Evolutionary conservation across 2,113 vertebrate species (phyloP).

Genomic region (Benthochromis sp.): DNA sequence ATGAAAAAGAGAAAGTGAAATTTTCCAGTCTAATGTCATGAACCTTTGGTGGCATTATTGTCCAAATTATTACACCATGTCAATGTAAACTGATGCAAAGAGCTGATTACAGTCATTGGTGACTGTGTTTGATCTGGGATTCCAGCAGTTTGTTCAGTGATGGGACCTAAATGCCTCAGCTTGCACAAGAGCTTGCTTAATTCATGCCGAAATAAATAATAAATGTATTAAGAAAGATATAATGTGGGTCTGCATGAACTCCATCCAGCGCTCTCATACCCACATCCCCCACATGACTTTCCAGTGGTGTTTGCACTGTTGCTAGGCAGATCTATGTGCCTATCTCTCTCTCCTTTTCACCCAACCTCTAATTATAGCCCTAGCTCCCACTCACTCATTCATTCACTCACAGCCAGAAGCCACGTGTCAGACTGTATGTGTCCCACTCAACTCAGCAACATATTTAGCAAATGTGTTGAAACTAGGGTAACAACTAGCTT

Average conservation of each 20-base stretch:
- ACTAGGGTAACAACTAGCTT: neutral
- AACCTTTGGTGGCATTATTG: neutral
- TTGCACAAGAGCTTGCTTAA: neutral
- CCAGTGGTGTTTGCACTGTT: slow-evolving; percentile 54
- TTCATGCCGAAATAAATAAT: slow-evolving; percentile 19
- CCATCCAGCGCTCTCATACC: neutral
- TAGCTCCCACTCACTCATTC: neutral
- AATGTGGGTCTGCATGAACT: neutral
- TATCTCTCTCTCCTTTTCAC: slow-evolving; percentile 8
- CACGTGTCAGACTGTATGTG: neutral
- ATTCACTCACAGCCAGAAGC: neutral
- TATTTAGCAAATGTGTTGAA: neutral
- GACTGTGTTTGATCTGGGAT: neutral
- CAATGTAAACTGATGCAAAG: neutral
- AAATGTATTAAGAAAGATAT: neutral
- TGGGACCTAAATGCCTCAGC: neutral
- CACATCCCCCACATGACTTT: slow-evolving; percentile 1
- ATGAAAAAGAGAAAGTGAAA: neutral
- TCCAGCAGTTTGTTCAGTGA: neutral
- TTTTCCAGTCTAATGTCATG: neutral
- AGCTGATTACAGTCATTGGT: neutral
- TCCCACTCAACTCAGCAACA: neutral
- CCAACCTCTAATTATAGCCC: slow-evolving; percentile 41
- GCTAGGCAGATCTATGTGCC: slow-evolving; percentile 62
- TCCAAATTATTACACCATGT: neutral